These are phyloP conservation scores for Spinus olivaceus DNA, from an alignment of 2,797 vertebrate genomes.

Conservation along the genomic window DNA sequence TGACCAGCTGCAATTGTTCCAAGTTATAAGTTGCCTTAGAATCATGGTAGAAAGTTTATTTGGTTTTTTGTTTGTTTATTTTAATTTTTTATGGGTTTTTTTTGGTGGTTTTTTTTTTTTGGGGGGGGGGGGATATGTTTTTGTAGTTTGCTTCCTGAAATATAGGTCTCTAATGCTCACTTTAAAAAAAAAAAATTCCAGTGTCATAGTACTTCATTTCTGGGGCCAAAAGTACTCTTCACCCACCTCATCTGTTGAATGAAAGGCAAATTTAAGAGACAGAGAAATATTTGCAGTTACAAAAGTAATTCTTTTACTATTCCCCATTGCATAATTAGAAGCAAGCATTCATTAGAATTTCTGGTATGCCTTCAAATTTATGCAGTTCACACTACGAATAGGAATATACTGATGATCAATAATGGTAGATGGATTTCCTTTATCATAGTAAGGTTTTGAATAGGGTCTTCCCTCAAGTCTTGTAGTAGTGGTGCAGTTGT, in stretches of 20 bases:
- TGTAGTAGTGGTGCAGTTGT: not conserved
- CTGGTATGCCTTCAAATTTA: not conserved
- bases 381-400: not conserved
- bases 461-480: not conserved
- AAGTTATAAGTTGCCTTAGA: not conserved
- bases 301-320: not conserved
- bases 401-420: not conserved
- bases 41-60: fast-evolving
- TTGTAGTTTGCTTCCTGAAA: not conserved
- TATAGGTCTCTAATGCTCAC: not conserved
- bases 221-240: not conserved
- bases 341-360: not conserved
- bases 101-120: not conserved
- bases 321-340: not conserved
- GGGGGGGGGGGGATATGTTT: no score
- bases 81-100: not conserved
- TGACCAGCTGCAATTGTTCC: not conserved
- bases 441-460: not conserved
- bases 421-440: not conserved
- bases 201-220: not conserved
- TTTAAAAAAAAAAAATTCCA: not conserved
- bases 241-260: not conserved
- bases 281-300: not conserved
- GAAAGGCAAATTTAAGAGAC: not conserved
- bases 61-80: no score